phyloP scores from a whole-genome alignment of 2,797 vertebrate species.

The Rhodeus uyekii region DNA sequence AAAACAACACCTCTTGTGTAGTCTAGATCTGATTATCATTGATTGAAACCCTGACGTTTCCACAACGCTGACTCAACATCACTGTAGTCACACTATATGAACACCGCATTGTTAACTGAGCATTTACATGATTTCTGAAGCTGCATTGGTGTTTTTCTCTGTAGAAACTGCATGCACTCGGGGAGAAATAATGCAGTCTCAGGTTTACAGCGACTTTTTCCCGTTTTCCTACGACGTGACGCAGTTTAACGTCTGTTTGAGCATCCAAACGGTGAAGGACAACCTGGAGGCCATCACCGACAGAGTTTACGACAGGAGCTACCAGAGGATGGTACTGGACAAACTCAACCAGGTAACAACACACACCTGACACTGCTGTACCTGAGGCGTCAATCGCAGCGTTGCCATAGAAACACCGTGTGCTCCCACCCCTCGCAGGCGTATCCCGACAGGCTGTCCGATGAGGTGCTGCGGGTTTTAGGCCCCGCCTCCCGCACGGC shows the following conservation, averaged over 20 bases:
- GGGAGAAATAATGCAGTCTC: constrained; percentile 66
- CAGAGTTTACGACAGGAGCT: constrained; percentile 60
- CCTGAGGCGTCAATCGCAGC: not conserved
- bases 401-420: not conserved
- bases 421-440: constrained; percentile 59
- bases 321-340: constrained; percentile 66
- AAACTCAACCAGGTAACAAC: constrained; percentile 71
- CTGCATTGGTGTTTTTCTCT: not conserved
- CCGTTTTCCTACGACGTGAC: constrained; percentile 67
- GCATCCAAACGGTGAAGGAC: constrained; percentile 51
- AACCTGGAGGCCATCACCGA: constrained; percentile 67
- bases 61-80: not conserved
- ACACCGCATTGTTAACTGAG: not conserved
- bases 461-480: constrained; percentile 67
- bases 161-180: constrained; percentile 60
- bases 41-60: too few species aligned
- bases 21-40: not conserved
- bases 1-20: not conserved
- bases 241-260: constrained; percentile 75
- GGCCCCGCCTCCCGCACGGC: constrained; percentile 68
- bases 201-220: constrained; percentile 63
- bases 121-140: not conserved
- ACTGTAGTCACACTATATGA: not conserved
- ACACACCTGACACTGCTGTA: not conserved
- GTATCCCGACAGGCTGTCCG: constrained; percentile 63